These are phyloP conservation scores for Noctua janthe DNA, from an alignment of 2,888 invertebrate species.

Conservation along the genomic window DNA sequence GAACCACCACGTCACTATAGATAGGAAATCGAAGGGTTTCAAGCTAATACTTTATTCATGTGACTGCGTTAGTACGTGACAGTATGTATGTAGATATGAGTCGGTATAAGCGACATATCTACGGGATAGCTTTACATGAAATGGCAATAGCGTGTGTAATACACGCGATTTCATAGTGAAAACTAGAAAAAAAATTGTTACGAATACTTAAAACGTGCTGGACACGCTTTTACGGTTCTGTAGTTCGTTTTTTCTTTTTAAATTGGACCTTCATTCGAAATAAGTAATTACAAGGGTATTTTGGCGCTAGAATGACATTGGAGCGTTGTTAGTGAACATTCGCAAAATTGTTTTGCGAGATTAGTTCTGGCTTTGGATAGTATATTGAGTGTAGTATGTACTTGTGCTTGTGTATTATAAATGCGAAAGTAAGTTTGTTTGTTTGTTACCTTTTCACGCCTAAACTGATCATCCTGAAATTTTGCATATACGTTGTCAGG, in stretches of 20 bases:
- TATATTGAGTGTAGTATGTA: no score
- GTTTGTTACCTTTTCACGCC: no score
- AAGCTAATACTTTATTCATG: slow-evolving; percentile 53
- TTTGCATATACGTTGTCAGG: no score
- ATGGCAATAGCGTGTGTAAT: neutral
- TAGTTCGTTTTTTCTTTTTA: neutral
- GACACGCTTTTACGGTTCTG: neutral
- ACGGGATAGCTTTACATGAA: slow-evolving; percentile 20
- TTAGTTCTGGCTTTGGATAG: no score
- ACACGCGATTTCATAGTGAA: slow-evolving; percentile 21
- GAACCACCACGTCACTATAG: neutral
- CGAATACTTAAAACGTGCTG: neutral
- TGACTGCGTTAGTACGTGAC: slow-evolving; percentile 22
- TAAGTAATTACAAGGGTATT: no score
- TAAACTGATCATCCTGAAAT: no score
- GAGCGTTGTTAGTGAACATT: no score
- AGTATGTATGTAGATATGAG: neutral
- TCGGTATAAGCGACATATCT: slow-evolving; percentile 23
- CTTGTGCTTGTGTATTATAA: no score
- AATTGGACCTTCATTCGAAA: no score
- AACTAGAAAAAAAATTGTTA: neutral
- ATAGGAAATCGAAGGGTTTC: slow-evolving; percentile 12
- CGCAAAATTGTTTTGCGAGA: no score
- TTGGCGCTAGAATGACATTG: no score
- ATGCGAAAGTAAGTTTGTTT: no score